Percentiles rank a stretch among this genome's conserved stretches.
These are phyloP conservation scores for Pterostichus madidus DNA, from an alignment of 2,888 invertebrate species.

Conservation along the genomic window DNA sequence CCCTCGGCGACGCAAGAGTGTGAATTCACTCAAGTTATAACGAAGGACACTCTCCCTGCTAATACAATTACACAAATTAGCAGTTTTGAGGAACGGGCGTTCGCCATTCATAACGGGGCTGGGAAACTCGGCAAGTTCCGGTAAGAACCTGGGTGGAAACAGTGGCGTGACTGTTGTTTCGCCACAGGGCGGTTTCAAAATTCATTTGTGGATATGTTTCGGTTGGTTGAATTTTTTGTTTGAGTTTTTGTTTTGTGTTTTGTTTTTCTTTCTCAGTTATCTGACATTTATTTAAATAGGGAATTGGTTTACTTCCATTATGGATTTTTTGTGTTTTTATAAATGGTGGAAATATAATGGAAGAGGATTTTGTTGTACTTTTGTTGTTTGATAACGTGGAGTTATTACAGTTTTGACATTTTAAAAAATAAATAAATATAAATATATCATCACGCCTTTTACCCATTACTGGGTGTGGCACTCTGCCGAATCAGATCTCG, in stretches of 20 bases:
- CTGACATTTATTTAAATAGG: slow-evolving; percentile 20
- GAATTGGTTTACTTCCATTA: neutral
- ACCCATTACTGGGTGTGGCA: no score
- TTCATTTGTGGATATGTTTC: slow-evolving; percentile 17
- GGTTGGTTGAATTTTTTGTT: slow-evolving; percentile 11
- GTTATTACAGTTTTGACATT: slow-evolving; percentile 15
- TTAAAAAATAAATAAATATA: no score
- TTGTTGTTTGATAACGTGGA: neutral
- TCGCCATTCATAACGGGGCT: slow-evolving; percentile 9
- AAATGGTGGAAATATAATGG: slow-evolving; percentile 5
- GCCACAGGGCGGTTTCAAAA: neutral
- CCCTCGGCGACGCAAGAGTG: slow-evolving; percentile 44
- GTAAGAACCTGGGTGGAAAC: neutral
- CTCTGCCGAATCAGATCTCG: no score
- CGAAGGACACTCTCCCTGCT: slow-evolving; percentile 63
- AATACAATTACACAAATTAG: slow-evolving; percentile 65
- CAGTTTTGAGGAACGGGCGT: slow-evolving; percentile 56
- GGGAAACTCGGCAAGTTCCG: neutral
- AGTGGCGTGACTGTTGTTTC: slow-evolving; percentile 8
- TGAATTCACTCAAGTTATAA: slow-evolving; percentile 58
- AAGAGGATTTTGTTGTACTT: neutral
- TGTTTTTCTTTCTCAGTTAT: slow-evolving; percentile 20
- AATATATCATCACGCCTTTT: no score
- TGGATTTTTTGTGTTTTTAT: slow-evolving; percentile 3
- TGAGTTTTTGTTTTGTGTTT: slow-evolving; percentile 37